Percentiles rank a stretch among this genome's conserved stretches.
Conservation (phyloP, 1,140 invertebrate genomes). For the Zaprionus vittiger region DNA sequence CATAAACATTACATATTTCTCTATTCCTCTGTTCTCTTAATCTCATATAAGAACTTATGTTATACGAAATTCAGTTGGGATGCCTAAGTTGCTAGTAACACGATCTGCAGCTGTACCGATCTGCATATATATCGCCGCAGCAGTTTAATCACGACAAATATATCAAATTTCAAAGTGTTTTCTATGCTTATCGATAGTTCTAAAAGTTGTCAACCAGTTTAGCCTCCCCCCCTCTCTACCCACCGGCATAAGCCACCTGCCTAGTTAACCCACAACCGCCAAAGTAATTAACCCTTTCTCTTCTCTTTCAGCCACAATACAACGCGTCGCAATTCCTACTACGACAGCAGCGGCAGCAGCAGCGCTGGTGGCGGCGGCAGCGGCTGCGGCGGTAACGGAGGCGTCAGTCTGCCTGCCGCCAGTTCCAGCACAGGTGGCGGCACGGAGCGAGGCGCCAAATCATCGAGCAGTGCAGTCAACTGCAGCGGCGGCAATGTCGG, state of each 20-base stretch:
- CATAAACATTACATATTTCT: not conserved
- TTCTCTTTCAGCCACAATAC: conserved; percentile 49
- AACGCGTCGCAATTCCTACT: conserved; percentile 72
- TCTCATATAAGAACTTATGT: not conserved
- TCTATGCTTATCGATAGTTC: not conserved
- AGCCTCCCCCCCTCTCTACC: not conserved
- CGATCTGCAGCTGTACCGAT: not conserved
- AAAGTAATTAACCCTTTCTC: conserved; percentile 4
- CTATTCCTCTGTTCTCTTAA: not conserved
- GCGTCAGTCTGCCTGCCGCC: conserved; percentile 30
- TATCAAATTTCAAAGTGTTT: conserved; percentile 2
- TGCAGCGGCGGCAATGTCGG: conserved; percentile 19
- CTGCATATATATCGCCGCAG: not conserved
- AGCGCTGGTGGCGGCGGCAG: conserved; percentile 27
- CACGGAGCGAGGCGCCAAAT: conserved; percentile 31
- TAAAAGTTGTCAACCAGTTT: not conserved
- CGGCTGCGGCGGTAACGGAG: not conserved
- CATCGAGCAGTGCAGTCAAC: conserved; percentile 32
- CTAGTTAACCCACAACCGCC: not conserved
- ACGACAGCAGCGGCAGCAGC: conserved; percentile 64
- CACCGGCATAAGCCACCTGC: not conserved
- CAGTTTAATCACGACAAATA: not conserved
- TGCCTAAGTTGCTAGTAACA: not conserved
- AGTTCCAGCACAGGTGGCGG: conserved; percentile 20
- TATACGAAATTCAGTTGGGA: not conserved